phyloP scores from a whole-genome alignment of 1,140 invertebrate genomes.

The Cylas formicarius region DNA sequence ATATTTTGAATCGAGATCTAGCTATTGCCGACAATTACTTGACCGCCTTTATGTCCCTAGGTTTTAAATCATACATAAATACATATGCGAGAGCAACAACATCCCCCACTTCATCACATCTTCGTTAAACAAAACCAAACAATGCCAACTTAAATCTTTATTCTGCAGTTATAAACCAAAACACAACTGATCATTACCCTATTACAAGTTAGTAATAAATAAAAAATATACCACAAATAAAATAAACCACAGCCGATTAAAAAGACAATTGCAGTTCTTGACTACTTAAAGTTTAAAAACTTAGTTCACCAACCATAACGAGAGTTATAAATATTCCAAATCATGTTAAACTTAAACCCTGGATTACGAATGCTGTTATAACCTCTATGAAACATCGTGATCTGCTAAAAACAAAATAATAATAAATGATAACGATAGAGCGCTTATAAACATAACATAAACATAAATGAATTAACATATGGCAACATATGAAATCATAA shows the following conservation, averaged over 20 bases:
- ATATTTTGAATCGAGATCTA: constrained; percentile 7
- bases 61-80: constrained; percentile 13
- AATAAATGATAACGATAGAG: too few relatives aligned
- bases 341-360: constrained; percentile 1
- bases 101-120: constrained; percentile 2
- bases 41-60: constrained; percentile 4
- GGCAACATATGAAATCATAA: too few relatives aligned
- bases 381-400: constrained; percentile 3
- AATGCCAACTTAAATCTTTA: not conserved
- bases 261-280: constrained; percentile 4
- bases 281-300: not conserved
- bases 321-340: constrained; percentile 6
- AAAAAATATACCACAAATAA: too few relatives aligned
- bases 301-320: constrained; percentile 2
- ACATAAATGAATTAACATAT: too few relatives aligned
- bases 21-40: constrained; percentile 12
- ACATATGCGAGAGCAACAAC: constrained; percentile 10
- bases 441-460: too few relatives aligned
- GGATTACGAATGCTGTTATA: constrained; percentile 6
- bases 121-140: constrained; percentile 13
- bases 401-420: not conserved
- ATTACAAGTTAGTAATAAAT: constrained; percentile 8
- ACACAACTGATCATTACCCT: constrained; percentile 10
- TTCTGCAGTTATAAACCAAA: constrained; percentile 8
- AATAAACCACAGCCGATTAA: constrained; percentile 5